A percentile compares a stretch with the other conserved stretches of the same genome.
Evolutionary conservation across 2,113 vertebrate genomes (phyloP).

Genomic region (Hydropotes inermis): DNA sequence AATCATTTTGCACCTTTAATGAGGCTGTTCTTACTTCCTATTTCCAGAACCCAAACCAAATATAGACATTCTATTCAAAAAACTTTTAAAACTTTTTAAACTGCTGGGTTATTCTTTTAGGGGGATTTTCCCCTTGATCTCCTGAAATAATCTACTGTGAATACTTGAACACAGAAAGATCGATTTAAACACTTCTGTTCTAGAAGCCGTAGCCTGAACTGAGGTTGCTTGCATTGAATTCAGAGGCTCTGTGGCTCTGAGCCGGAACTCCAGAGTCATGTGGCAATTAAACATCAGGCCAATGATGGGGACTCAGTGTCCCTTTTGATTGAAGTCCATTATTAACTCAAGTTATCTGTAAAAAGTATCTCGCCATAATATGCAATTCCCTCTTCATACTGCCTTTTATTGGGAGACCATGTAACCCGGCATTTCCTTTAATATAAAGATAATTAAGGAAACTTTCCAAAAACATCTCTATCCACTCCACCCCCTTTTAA

Average conservation of each 20-base stretch:
- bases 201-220: neutral
- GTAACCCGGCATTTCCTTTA: conserved; percentile 41
- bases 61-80: conserved; percentile 66
- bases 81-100: conserved; percentile 63
- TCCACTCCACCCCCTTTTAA: conserved; percentile 35
- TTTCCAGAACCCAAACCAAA: conserved; percentile 68
- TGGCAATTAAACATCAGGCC: conserved; percentile 23
- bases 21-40: conserved; percentile 69
- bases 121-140: conserved; percentile 38
- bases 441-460: conserved; percentile 49
- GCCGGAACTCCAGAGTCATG: neutral
- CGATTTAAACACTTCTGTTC: conserved; percentile 14
- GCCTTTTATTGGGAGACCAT: conserved; percentile 31
- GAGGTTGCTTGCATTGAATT: neutral
- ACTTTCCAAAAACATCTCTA: conserved; percentile 49
- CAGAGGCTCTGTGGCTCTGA: neutral
- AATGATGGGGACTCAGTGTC: neutral
- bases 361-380: conserved; percentile 21
- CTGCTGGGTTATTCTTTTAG: conserved; percentile 50
- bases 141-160: conserved; percentile 61
- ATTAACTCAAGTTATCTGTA: conserved; percentile 55
- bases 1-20: conserved; percentile 69
- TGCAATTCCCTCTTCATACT: conserved; percentile 31
- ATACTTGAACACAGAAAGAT: conserved; percentile 37
- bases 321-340: conserved; percentile 43